Base-by-base conservation (phyloP, 2,888 invertebrate genomes). In the Diarsia brunnea region DNA sequence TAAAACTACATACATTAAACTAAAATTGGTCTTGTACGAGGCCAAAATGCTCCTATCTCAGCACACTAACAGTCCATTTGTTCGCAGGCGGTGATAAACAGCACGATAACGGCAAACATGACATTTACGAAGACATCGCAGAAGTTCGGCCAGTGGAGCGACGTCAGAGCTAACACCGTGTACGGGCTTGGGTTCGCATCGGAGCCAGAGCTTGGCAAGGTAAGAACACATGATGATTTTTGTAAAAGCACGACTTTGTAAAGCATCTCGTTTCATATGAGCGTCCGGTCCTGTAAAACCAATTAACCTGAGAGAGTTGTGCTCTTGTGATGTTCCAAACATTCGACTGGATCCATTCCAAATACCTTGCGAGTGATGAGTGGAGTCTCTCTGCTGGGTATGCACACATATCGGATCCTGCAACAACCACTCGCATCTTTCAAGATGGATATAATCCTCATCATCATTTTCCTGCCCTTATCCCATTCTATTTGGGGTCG, bases 91-190 rank as follows among this genome's bases (percentile, higher is more conserved):
- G 99, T 99, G 85, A 99, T 99, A 92, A 99, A 99, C 97, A 99
- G 99, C 94, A 99, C 99, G 65, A 99, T 99, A 89, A 99, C 99
- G 71, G 98, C 99, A 12, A 99, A 98, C 93, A 99, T 99, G 99
- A 99, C 99, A 63, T 99, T 99, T 94, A 99, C 99, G 67, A 99
- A 99, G 95, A 99, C 99, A 7, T 99, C 99, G 14, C 99, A 99
- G 95, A 99, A 99, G 96, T 99, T 99, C 96, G 99, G 99, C 1
- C 99, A 99, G 95, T 99, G 99, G 99, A 99, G 99, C 86, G 99
- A 99, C 96, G 98, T 99, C 61, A 97, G 99, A 82, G 99, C 99
- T 64, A 99, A 99, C 95, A 99, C 99, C 0, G 99, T 99, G 16
- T 99, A 99, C 94, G 99, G 99, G 0, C 97, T 99, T 74, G 99